Percentiles rank a stretch among this genome's conserved stretches.
These are phyloP conservation scores for Symphodus melops DNA, from an alignment of 2,113 vertebrate genomes.

Conservation along the genomic window DNA sequence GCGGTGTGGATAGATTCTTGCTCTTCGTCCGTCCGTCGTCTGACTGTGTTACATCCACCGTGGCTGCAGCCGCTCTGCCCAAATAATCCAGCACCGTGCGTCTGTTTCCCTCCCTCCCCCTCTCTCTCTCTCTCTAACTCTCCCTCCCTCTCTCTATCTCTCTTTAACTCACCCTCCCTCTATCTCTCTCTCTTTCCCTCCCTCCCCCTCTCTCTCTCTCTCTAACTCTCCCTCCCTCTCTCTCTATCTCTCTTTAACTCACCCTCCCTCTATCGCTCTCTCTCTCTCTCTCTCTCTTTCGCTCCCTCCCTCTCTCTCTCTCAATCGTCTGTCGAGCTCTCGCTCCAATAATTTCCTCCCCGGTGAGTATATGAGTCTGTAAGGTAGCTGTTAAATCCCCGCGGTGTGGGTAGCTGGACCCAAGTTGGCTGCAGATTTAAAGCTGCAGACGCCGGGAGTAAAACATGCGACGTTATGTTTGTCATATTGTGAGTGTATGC, in stretches of 20 bases:
- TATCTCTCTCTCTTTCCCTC: conserved; percentile 36
- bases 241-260: too few relatives aligned
- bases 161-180: conserved; percentile 20
- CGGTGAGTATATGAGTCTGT: conserved; percentile 33
- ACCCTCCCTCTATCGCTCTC: too few relatives aligned
- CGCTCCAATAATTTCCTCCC: conserved; percentile 75
- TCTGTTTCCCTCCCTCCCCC: conserved; percentile 31
- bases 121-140: conserved; percentile 22
- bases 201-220: conserved; percentile 1
- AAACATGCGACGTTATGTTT: conserved; percentile 26
- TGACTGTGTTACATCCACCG: conserved; percentile 75
- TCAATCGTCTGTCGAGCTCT: conserved; percentile 27
- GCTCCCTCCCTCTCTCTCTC: conserved; percentile 14
- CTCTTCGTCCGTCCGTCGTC: conserved; percentile 24
- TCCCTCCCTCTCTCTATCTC: conserved; percentile 23
- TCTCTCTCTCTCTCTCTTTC: too few relatives aligned
- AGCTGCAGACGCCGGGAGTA: conserved; percentile 47
- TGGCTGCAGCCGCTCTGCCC: conserved; percentile 75
- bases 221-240: too few relatives aligned
- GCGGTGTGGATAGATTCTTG: conserved; percentile 46
- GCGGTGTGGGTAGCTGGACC: conserved; percentile 45
- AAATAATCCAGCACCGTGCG: conserved; percentile 72
- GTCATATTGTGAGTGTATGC: neutral
- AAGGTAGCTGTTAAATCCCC: conserved; percentile 47
- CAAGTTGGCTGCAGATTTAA: conserved; percentile 65